phyloP scores from a whole-genome alignment of 2,113 vertebrate species.

The Datnioides undecimradiatus region DNA sequence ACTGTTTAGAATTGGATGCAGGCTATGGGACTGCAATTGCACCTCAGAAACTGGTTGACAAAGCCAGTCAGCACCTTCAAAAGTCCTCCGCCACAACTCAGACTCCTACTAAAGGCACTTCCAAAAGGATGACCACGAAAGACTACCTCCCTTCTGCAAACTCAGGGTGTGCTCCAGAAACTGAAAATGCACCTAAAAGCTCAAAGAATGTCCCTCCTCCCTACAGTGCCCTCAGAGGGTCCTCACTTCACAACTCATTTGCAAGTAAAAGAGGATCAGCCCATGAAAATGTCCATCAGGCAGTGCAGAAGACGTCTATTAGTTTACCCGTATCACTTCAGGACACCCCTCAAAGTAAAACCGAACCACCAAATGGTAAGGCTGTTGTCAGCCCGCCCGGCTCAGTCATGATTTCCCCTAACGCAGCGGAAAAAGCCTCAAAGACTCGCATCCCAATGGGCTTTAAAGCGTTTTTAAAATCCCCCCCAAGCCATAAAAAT shows the following conservation, averaged over 20 bases:
- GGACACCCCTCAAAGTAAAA: slow-evolving; percentile 61
- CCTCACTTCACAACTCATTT: slow-evolving; percentile 75
- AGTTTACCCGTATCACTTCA: slow-evolving; percentile 70
- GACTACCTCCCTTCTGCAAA: slow-evolving; percentile 79
- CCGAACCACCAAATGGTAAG: slow-evolving; percentile 79
- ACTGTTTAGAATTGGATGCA: slow-evolving; percentile 80
- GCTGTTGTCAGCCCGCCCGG: slow-evolving; percentile 64
- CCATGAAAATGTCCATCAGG: slow-evolving; percentile 69
- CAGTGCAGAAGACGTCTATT: slow-evolving; percentile 76
- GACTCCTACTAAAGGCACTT: slow-evolving; percentile 82
- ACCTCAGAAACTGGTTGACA: slow-evolving; percentile 82
- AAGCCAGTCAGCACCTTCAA: slow-evolving; percentile 80
- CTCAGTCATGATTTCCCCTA: slow-evolving; percentile 67
- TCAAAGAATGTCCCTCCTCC: slow-evolving; percentile 80
- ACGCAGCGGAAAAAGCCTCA: slow-evolving; percentile 81
- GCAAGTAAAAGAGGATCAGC: slow-evolving; percentile 75
- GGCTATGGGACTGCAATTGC: slow-evolving; percentile 77
- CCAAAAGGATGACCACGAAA: slow-evolving; percentile 83
- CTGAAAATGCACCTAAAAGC: slow-evolving; percentile 76
- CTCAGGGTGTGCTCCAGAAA: slow-evolving; percentile 76
- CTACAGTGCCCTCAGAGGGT: slow-evolving; percentile 76
- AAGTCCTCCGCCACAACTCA: slow-evolving; percentile 73
- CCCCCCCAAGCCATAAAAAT: slow-evolving; percentile 87
- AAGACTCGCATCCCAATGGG: slow-evolving; percentile 89
- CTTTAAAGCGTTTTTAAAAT: slow-evolving; percentile 89